phyloP scores from a whole-genome alignment of 2,113 vertebrate genomes.

The Mormyrus iriodes region DNA sequence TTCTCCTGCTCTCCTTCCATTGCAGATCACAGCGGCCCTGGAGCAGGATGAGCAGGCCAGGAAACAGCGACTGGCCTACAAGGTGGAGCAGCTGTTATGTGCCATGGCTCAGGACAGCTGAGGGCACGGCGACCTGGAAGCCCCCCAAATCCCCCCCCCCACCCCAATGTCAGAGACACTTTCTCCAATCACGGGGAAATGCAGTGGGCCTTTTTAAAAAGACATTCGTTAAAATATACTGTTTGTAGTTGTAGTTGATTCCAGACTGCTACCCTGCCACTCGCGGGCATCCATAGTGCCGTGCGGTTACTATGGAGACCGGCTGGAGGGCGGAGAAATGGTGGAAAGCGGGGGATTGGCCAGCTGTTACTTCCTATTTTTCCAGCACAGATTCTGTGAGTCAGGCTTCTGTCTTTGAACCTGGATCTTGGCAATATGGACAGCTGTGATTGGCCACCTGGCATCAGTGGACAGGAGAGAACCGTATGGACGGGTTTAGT shows the following conservation, averaged over 20 bases:
- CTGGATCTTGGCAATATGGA: background rate
- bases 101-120: conserved; percentile 87
- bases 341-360: background rate
- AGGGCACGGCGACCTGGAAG: conserved; percentile 1
- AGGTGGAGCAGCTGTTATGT: conserved; percentile 81
- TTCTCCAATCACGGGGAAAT: background rate
- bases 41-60: conserved; percentile 88
- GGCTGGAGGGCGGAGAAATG: background rate
- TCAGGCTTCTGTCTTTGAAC: background rate
- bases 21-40: conserved; percentile 78
- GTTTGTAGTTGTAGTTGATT: background rate
- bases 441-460: background rate
- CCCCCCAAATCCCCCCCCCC: background rate
- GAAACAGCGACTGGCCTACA: conserved; percentile 82
- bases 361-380: background rate
- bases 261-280: background rate
- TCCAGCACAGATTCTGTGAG: background rate
- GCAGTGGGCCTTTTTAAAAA: background rate
- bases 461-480: background rate
- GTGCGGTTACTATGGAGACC: background rate
- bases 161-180: background rate
- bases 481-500: background rate
- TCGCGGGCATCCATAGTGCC: background rate
- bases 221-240: background rate
- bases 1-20: background rate